These are phyloP conservation scores for Allolobophora icterica DNA, from an alignment of 2,888 invertebrate genomes.

Conservation along the genomic window DNA sequence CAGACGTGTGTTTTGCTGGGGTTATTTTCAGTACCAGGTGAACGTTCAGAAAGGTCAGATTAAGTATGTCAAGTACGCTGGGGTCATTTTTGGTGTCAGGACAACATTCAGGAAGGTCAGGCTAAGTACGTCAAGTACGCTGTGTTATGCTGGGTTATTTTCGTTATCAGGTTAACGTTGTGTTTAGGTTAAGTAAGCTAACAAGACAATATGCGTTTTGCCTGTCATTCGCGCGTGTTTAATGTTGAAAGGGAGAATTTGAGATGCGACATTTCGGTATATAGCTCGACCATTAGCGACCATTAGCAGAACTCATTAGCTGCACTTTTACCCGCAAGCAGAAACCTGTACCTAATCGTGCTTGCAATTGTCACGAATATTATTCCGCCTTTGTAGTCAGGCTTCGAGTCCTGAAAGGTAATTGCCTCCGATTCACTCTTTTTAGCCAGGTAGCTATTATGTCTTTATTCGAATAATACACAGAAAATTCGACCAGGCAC, in stretches of 20 bases:
- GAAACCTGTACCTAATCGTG: constrained; percentile 8
- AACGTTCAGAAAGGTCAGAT: too few relatives aligned
- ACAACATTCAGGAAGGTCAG: too few relatives aligned
- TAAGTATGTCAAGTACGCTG: too few relatives aligned
- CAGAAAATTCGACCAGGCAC: not conserved
- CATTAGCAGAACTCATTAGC: not conserved
- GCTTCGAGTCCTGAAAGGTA: not conserved
- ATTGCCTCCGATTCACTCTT: not conserved
- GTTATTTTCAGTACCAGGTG: too few relatives aligned
- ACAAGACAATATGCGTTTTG: not conserved
- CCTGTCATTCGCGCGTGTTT: not conserved
- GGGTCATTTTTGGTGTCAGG: too few relatives aligned
- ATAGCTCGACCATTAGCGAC: not conserved
- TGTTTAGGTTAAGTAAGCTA: too few relatives aligned
- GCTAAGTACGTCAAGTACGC: too few relatives aligned
- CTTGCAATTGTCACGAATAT: not conserved
- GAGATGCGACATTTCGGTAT: not conserved
- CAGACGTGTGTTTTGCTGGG: too few relatives aligned
- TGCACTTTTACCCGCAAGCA: not conserved
- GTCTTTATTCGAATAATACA: not conserved
- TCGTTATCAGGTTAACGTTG: too few relatives aligned
- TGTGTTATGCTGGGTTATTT: too few relatives aligned
- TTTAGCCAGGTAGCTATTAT: not conserved
- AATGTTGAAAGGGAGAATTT: not conserved
- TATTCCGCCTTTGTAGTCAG: not conserved